Base-by-base conservation (phyloP, 2,888 invertebrate species). In the Griposia aprilina region DNA sequence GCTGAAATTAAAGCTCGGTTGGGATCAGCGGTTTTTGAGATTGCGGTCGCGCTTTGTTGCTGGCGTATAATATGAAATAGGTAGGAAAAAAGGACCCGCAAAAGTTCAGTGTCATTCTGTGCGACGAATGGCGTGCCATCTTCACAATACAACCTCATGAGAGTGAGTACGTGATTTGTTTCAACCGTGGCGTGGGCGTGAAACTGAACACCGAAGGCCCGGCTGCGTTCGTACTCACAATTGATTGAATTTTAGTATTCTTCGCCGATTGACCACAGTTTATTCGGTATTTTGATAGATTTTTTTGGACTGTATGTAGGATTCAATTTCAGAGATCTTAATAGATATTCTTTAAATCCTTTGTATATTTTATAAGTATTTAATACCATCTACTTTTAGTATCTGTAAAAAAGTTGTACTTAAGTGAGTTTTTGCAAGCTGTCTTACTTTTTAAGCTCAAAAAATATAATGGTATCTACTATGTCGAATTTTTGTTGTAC, bases 1-100 rank as follows among this genome's bases (percentile, higher is more conserved):
- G 91, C 92, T 93, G 93, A 95, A 95, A 95, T 95, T 95, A 94
- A 94, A 94, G 92, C 92, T 88, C 80, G 87, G 90, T 84, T 82
- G 91, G 93, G 93, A 93, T 94, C 92, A 93, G 91, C 89, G 92
- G 91, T 92, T 93, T 92, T 92, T 90, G 87, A 92, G 91, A 92
- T 92, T 91, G 91, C 90, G 92, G 91, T 88, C 89, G 86, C 78
- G 91, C 91, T 92, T 94, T 93, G 92, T 92, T 91, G 88, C 83
- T 73, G 78, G 82, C 83, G 88, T 89, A 88, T 88, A 89, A 90
- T 90, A 90, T 87, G 85, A 90, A 89, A 90, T 89, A 89, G 85
- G 87, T 86, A 86, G 57, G 84, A 71, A 82, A 88, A 87, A 88
- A 82, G 88, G 77, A 82, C 72, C 79, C 79, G 86, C 48, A 84